phyloP scores from a whole-genome alignment of 2,888 invertebrate genomes.

The Tupiocoris notatus region DNA sequence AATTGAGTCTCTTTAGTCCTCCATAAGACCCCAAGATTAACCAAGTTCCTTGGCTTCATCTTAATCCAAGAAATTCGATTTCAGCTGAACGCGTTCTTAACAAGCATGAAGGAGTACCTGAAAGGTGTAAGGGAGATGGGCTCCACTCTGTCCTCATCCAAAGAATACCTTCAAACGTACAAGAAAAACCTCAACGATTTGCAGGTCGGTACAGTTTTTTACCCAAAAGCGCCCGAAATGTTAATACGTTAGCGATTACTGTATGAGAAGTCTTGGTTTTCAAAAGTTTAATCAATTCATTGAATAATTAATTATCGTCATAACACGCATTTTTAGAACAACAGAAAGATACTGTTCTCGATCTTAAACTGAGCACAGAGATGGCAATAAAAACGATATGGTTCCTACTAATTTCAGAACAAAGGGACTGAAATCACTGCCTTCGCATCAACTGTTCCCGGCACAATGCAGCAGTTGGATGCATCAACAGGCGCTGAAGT shows the following conservation, averaged over 20 bases:
- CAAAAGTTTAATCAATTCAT: too few species aligned
- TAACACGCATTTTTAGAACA: too few species aligned
- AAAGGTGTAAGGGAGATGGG: conserved; percentile 73
- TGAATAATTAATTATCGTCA: too few species aligned
- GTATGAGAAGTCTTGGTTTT: too few species aligned
- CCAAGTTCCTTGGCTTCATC: conserved; percentile 2
- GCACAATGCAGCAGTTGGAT: conserved; percentile 64
- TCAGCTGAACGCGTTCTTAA: conserved; percentile 68
- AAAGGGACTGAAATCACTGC: conserved; percentile 68
- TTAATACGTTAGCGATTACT: too few species aligned
- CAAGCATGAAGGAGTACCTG: conserved; percentile 66
- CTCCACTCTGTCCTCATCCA: conserved; percentile 63
- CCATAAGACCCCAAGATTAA: too few species aligned
- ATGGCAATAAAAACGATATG: too few species aligned
- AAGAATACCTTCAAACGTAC: conserved; percentile 72
- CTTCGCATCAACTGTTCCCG: conserved; percentile 63
- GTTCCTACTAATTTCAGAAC: conserved; percentile 60
- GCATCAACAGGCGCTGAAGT: conserved; percentile 65
- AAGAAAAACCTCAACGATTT: conserved; percentile 71
- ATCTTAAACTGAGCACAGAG: too few species aligned
- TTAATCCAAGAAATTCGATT: background rate
- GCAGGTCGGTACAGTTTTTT: too few species aligned
- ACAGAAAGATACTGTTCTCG: too few species aligned
- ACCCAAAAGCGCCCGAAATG: too few species aligned
- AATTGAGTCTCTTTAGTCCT: too few species aligned